Evolutionary conservation across 1,140 invertebrate species (phyloP), one percentile per base, ranked within the genome.

Genomic region (Antheraea mylitta): DNA sequence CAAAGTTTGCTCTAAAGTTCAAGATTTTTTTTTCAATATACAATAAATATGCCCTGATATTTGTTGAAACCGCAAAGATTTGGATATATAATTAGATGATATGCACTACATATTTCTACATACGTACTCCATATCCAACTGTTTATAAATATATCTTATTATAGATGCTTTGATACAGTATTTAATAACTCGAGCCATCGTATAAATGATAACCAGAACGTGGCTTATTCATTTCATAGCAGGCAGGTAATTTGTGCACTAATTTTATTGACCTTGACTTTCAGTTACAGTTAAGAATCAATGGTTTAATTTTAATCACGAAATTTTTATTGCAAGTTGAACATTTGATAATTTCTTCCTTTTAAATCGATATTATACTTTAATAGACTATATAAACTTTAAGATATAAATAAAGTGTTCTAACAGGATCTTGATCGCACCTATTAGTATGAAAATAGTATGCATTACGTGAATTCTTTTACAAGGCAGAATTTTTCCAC

Each of bases 251-350:
- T 66, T 65, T 68, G 63, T 73, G 58, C 58, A 65, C 68, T 71
- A 75, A 78, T 75, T 71, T 71, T 73, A 68, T 75, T 69, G 69
- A 73, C 73, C 73, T 75, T 75, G 67, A 58, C 61, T 64, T 70
- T 60, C 65, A 72, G 65, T 48, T 53, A 69, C 69, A 53, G 45
- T 9, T 42, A n/a, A n/a, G 38, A 53, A 53, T 53, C 45, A 13
- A 53, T 53, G 11, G 45, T 53, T 59, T 22, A 22, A 22, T 19
- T 60, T 60, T 11, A 19, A 60, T 60, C 18, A 3, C 18, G 7
- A 18, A 9, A 19, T 60, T 60, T 19, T 18, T 5, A 60, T 3
- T 60, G n/a, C 18, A 60, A 60, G 18, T 48, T 48, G 5, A 16
- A 53, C 1, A 1, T 16, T 11, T 2, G 11, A 53, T 53, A 16